Evolutionary conservation across 2,113 vertebrate genomes (phyloP).

Genomic region (Ophthalmolycus amberensis): DNA sequence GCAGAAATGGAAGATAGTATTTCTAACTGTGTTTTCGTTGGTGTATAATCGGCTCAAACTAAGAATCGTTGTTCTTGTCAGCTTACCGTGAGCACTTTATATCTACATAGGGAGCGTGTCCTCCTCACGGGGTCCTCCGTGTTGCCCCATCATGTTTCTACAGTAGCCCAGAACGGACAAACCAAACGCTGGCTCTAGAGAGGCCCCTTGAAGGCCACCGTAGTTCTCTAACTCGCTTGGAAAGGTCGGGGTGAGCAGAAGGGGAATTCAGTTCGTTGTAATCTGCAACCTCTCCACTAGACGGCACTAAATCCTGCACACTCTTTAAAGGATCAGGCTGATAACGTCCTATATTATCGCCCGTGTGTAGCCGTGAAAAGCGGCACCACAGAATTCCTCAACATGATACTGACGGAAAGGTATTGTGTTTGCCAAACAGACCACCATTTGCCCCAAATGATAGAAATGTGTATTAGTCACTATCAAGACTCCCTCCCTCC

Average conservation of each 20-base stretch:
- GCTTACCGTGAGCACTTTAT: not conserved
- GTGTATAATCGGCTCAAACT: not conserved
- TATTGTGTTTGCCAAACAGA: conserved; percentile 20
- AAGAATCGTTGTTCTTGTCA: not conserved
- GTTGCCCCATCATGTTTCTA: not conserved
- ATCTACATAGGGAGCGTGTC: not conserved
- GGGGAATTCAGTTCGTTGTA: not conserved
- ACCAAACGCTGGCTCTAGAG: not conserved
- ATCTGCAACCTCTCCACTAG: not conserved
- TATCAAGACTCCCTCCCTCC: conserved; percentile 11
- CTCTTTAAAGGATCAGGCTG: not conserved
- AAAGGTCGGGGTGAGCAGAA: not conserved
- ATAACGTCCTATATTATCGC: not conserved
- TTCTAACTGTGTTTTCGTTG: too few species aligned
- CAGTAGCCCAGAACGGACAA: not conserved
- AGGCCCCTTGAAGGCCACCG: not conserved
- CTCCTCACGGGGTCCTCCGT: too few species aligned
- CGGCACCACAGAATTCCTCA: not conserved
- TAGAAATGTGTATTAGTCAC: conserved; percentile 33
- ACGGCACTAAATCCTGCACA: not conserved
- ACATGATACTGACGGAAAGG: conserved; percentile 6
- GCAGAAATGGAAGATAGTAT: not conserved
- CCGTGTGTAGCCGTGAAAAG: not conserved
- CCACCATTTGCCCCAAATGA: conserved; percentile 23
- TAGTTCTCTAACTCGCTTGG: not conserved